Evolutionary conservation across 2,797 vertebrate species (phyloP), one percentile per base, ranked within the genome.

Genomic region (Apodemus agrarius): DNA sequence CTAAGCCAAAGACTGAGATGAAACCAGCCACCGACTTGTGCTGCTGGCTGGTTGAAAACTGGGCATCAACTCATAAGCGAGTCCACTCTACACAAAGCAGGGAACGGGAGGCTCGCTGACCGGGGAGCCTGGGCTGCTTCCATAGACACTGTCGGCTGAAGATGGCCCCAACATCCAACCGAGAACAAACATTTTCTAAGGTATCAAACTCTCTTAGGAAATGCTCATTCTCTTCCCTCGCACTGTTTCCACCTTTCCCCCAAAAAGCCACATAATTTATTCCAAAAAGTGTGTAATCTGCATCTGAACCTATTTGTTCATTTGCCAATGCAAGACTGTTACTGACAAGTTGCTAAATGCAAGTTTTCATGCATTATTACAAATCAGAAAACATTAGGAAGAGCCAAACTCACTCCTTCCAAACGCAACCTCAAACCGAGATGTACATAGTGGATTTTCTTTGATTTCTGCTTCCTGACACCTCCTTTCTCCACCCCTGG

Each of bases 141-240:
- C 34, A 22, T 34, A 29, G 85, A 95, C 52, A 89, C 37, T 92
- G 76, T 76, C 90, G 80, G 83, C 90, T 90, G 72, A 95, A 96
- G 93, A 90, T 26, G 37, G 81, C 54, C 72, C 84, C 78, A 88
- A 72, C 0, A 4, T 82, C 59, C 81, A 93, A 46, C 22, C 19
- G 0, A 90, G 87, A 43, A 96, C 89, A 57, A 52, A 91, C 21
- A 69, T 59, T 88, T 92, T 84, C 67, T 57, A 83, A 74, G 72
- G 54, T 69, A 34, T 63, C 67, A 95, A 96, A 57, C 40, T 90
- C 75, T 34, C 72, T 95, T 69, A 17, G 22, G 57, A 94, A 95
- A 96, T n/a, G 65, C 31, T 54, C 46, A 80, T 34, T 75, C 40
- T 81, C 59, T 72, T 65, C 80, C 75, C 31, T 63, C 88, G 26